These are phyloP conservation scores for Ferdinandea cuprea DNA, from an alignment of 2,888 invertebrate genomes.

Conservation along the genomic window DNA sequence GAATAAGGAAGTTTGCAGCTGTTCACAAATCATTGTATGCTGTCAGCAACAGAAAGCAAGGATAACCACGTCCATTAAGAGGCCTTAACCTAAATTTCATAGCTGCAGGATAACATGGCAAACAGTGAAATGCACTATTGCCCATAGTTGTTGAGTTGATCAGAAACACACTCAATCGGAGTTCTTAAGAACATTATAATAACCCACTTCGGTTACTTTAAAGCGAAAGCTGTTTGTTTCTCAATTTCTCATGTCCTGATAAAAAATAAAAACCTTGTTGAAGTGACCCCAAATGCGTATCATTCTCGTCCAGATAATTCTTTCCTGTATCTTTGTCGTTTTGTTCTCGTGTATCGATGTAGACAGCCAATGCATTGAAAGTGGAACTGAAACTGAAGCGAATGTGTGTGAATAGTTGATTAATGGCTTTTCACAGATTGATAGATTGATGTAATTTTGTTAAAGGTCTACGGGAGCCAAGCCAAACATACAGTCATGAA, in stretches of 20 bases:
- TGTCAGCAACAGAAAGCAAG: constrained; percentile 17
- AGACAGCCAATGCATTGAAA: constrained; percentile 26
- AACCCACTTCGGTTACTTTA: constrained; percentile 57
- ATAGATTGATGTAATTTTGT: constrained; percentile 70
- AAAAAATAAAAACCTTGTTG: background rate
- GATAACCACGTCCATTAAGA: constrained; percentile 57
- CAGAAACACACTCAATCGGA: too few species aligned
- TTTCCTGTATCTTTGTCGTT: constrained; percentile 17
- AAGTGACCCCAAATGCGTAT: constrained; percentile 33
- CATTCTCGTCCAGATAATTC: constrained; percentile 39
- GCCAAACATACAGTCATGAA: constrained; percentile 47
- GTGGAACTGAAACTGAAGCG: constrained; percentile 3
- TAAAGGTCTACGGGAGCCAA: constrained; percentile 42
- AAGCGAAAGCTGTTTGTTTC: too few species aligned
- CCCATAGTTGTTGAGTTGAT: too few species aligned
- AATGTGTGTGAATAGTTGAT: constrained; percentile 25
- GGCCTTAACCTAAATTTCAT: constrained; percentile 41
- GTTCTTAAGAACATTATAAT: constrained; percentile 60
- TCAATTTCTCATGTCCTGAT: constrained; percentile 14
- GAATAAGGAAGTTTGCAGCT: constrained; percentile 17
- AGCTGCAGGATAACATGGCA: constrained; percentile 45
- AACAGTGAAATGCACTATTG: constrained; percentile 47
- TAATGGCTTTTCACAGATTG: constrained; percentile 56
- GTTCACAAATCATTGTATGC: constrained; percentile 30
- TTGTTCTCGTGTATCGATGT: background rate